Base-by-base conservation (phyloP, 2,888 invertebrate species). In the Hydroisotoma schaefferi region DNA sequence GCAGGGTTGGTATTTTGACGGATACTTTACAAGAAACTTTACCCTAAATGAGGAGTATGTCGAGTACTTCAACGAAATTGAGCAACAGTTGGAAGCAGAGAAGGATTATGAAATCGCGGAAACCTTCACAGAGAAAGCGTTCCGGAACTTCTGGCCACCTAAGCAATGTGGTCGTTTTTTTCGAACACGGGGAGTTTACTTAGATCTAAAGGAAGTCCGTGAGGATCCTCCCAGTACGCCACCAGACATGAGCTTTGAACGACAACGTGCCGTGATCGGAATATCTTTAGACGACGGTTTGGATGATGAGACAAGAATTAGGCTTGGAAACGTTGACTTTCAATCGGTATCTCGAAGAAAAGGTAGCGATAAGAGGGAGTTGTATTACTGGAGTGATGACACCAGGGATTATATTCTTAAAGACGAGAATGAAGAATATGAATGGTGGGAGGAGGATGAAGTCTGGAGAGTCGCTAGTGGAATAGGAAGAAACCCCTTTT, bases 1-100 rank as follows among this genome's bases (percentile, higher is more conserved):
- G 26, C 27, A 65, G 65, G 65, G 65, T 20, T 62, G 62, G 65
- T 65, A 62, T 33, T 65, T 65, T 48, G 65, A 65, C 48, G 65
- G 65, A 23, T 51, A 47, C 8, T 65, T 62, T 25, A 44, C 55
- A 1, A 56, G 44, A n/a, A 22, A 51, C 15, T 65, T 62, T 28
- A 59, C 54, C 1, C 53, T 65, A 0, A 48, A 55, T 37, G 65
- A 65, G 18, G 62, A 59, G 25, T 62, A 65, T 23, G 59, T 57
- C 1, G 62, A 62, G 44, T 60, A 60, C 29, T 65, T 65, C 18
- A 55, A 46, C 12, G 65, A 65, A 44, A 52, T 65, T 3, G 62
- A 65, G 51, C 53, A 59, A 27, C 40, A 63, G 29, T 20, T 58
- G 26, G 64, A 64, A 23, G 58, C 56, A 1, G 49, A 54, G 28